These are phyloP conservation scores for Phylloscopus collybita DNA, from an alignment of 2,797 vertebrate species.

Conservation along the genomic window DNA sequence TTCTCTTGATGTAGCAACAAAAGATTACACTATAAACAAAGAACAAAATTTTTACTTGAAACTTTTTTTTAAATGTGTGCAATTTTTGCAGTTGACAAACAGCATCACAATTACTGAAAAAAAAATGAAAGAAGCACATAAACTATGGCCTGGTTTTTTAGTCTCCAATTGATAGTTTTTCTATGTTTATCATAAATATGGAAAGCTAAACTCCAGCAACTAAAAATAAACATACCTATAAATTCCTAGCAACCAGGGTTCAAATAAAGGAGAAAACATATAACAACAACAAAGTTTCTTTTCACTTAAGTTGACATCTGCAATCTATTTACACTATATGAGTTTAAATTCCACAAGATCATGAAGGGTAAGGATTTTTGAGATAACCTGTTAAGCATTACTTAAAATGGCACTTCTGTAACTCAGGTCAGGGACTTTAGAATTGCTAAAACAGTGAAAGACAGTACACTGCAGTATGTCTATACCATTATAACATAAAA, in stretches of 20 bases:
- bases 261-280: constrained; percentile 64
- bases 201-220: constrained; percentile 75
- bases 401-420: constrained; percentile 66
- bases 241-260: constrained; percentile 65
- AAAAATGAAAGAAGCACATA: constrained; percentile 73
- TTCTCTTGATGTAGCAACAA: constrained; percentile 74
- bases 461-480: constrained; percentile 10
- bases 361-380: constrained; percentile 17
- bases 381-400: constrained; percentile 51
- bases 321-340: constrained; percentile 71
- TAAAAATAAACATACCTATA: constrained; percentile 67
- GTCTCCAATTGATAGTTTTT: constrained; percentile 55
- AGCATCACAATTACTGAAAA: constrained; percentile 76
- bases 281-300: constrained; percentile 65
- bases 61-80: constrained; percentile 13
- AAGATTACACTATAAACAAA: constrained; percentile 79
- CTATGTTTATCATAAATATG: constrained; percentile 66
- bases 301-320: constrained; percentile 64
- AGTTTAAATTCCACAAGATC: constrained; percentile 37
- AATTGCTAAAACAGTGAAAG: constrained; percentile 1
- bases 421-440: constrained; percentile 30
- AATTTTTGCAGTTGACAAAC: constrained; percentile 73
- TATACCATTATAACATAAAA: constrained; percentile 8
- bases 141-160: constrained; percentile 66
- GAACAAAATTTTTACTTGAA: constrained; percentile 71